These are phyloP conservation scores for Thalpophila matura DNA, from an alignment of 2,888 invertebrate genomes.

Conservation along the genomic window DNA sequence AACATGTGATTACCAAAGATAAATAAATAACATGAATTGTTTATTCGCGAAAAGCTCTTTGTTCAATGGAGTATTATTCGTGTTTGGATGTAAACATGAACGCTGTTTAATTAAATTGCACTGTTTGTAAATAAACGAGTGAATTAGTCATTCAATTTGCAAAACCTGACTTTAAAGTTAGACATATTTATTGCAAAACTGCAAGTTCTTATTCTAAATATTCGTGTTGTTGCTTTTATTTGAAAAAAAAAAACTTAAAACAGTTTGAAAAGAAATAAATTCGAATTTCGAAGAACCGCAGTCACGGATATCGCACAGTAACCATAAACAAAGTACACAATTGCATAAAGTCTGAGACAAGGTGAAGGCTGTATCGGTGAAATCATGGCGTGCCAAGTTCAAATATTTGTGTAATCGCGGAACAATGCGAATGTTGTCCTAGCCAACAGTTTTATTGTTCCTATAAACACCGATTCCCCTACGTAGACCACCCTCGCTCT, in stretches of 20 bases:
- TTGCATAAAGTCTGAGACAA: constrained; percentile 50
- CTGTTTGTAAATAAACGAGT: neutral
- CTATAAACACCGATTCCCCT: constrained; percentile 76
- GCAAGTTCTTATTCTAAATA: neutral
- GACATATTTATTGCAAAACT: constrained; percentile 2
- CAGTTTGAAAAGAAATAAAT: constrained; percentile 8
- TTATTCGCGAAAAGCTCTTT: constrained; percentile 11
- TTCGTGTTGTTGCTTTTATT: neutral
- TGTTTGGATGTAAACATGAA: neutral
- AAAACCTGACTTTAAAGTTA: constrained; percentile 6
- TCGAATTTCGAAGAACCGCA: constrained; percentile 12
- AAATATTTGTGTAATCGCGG: constrained; percentile 63
- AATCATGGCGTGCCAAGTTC: constrained; percentile 53
- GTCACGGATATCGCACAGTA: constrained; percentile 24
- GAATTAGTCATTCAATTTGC: neutral
- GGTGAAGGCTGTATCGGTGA: constrained; percentile 53
- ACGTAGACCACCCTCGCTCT: constrained; percentile 71
- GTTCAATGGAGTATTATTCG: neutral
- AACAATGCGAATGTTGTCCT: constrained; percentile 68
- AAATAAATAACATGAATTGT: constrained; percentile 1
- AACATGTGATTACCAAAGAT: constrained; percentile 5
- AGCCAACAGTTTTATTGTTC: constrained; percentile 80
- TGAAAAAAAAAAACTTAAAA: constrained; percentile 9
- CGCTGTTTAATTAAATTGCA: neutral
- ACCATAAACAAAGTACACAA: constrained; percentile 52